A percentile compares a stretch with the other conserved stretches of the same genome.
Evolutionary conservation across 2,113 vertebrate species (phyloP).

Genomic region (Corythaixoides concolor): DNA sequence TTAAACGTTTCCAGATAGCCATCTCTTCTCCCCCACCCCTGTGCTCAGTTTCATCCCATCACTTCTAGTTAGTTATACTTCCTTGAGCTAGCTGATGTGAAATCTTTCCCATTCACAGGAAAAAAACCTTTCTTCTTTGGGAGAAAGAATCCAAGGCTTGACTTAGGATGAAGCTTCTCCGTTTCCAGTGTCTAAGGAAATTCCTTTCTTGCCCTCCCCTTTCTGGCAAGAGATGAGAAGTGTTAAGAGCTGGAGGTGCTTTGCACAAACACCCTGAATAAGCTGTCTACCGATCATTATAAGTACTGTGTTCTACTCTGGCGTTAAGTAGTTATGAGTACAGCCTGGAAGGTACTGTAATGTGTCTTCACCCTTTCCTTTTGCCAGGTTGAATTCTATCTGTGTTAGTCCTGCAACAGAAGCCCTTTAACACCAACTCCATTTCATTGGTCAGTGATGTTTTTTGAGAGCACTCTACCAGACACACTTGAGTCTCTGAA

Average conservation of each 20-base stretch:
- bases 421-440: not conserved
- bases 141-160: not conserved
- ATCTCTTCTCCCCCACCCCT: not conserved
- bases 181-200: not conserved
- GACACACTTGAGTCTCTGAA: not conserved
- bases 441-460: not conserved
- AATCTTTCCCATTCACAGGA: not conserved
- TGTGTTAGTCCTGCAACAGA: not conserved
- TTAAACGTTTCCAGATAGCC: conserved; percentile 53
- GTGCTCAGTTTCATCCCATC: not conserved
- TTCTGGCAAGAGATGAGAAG: not conserved
- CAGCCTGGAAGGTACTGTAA: not conserved
- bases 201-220: not conserved
- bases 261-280: not conserved
- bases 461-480: not conserved
- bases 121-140: not conserved
- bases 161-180: not conserved
- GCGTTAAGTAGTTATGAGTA: not conserved
- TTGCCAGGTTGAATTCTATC: not conserved
- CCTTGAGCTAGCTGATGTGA: not conserved
- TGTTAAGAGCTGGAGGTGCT: not conserved
- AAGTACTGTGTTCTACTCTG: not conserved
- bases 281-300: not conserved
- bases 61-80: conserved; percentile 29
- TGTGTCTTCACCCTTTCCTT: not conserved